These are phyloP conservation scores for Xenopus laevis DNA, from an alignment of 2,113 vertebrate species.

Conservation along the genomic window DNA sequence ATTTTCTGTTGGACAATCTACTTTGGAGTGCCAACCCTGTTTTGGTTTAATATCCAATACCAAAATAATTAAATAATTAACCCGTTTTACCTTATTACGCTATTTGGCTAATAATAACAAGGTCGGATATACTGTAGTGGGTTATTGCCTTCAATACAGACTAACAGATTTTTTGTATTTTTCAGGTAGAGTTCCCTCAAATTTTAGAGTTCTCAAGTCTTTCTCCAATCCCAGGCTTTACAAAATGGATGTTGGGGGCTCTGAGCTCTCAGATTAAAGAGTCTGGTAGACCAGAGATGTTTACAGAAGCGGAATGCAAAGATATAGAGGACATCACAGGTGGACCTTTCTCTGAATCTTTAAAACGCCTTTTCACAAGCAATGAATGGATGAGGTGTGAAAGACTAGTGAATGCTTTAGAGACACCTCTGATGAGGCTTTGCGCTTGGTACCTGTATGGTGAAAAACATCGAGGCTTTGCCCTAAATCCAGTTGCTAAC, in stretches of 20 bases:
- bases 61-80: too few species aligned
- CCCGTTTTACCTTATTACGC: too few species aligned
- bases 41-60: too few species aligned
- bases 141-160: neutral
- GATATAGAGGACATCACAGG: conserved; percentile 69
- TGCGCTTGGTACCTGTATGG: conserved; percentile 95
- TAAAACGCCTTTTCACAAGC: conserved; percentile 71
- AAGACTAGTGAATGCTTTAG: conserved; percentile 62
- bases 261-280: conserved; percentile 77
- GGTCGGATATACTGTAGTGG: neutral
- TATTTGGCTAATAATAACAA: too few species aligned
- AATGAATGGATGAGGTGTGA: conserved; percentile 81
- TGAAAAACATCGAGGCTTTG: conserved; percentile 87
- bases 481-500: conserved; percentile 91
- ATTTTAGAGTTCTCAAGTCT: conserved; percentile 85
- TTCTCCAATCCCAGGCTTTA: conserved; percentile 94
- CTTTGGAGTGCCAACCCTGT: too few species aligned
- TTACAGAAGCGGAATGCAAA: conserved; percentile 75
- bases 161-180: conserved; percentile 10
- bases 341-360: conserved; percentile 59
- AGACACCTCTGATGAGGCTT: conserved; percentile 77
- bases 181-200: conserved; percentile 86
- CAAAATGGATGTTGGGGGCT: conserved; percentile 81
- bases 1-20: too few species aligned
- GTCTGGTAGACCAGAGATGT: conserved; percentile 60